A percentile compares a stretch with the other conserved stretches of the same genome.
Conservation (phyloP, 2,797 vertebrate genomes). For the Falco biarmicus region DNA sequence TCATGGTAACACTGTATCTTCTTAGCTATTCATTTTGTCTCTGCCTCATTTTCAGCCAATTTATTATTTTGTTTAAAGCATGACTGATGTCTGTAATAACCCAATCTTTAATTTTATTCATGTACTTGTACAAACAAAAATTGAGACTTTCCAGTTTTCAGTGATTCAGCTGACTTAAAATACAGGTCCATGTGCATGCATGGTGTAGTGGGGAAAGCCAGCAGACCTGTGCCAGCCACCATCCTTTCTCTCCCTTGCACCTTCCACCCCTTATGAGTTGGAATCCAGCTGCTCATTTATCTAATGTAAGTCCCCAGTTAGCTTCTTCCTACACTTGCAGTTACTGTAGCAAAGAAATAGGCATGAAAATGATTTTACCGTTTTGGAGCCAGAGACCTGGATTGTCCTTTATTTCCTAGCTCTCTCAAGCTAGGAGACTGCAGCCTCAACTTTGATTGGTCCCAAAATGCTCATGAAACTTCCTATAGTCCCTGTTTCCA, state of each 20-base stretch:
- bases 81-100: constrained; percentile 10
- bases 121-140: constrained; percentile 24
- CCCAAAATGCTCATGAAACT: constrained; percentile 37
- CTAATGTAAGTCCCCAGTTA: neutral
- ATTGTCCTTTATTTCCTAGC: neutral
- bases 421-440: neutral
- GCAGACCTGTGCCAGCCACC: neutral
- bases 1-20: neutral
- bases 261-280: neutral
- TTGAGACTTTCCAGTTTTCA: neutral
- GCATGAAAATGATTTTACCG: neutral
- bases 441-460: neutral
- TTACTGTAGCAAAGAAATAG: neutral
- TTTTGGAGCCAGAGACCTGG: neutral
- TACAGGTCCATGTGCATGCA: neutral
- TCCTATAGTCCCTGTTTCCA: constrained; percentile 32
- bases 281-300: neutral
- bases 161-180: neutral
- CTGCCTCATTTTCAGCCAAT: constrained; percentile 28
- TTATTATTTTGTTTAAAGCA: neutral
- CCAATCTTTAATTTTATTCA: constrained; percentile 25
- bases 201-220: neutral
- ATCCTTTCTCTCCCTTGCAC: neutral
- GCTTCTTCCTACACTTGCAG: neutral
- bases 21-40: constrained; percentile 1